Conservation (phyloP, 2,113 vertebrate genomes). For the Gambusia affinis region DNA sequence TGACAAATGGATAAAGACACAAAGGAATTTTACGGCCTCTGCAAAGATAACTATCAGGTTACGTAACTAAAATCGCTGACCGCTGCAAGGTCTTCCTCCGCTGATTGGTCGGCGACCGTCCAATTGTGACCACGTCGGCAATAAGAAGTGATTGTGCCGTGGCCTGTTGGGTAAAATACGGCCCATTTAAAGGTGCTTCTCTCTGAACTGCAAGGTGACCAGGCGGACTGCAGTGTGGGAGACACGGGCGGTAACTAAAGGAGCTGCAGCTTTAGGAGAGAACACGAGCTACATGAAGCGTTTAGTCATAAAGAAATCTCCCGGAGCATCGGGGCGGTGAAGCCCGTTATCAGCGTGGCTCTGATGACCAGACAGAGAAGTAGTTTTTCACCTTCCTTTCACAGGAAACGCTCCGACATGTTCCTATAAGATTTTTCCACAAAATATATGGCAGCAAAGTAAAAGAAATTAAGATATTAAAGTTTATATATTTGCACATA, state of each 20-base stretch:
- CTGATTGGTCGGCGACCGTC: slow-evolving; percentile 54
- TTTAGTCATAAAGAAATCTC: slow-evolving; percentile 50
- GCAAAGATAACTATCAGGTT: slow-evolving; percentile 39
- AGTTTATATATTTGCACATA: too few species aligned
- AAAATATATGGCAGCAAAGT: background rate
- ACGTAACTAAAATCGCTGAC: slow-evolving; percentile 46
- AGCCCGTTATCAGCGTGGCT: slow-evolving; percentile 25
- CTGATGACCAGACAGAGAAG: slow-evolving; percentile 11
- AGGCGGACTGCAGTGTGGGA: slow-evolving; percentile 35
- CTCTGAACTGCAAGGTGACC: slow-evolving; percentile 68
- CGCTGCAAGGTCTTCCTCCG: slow-evolving; percentile 52
- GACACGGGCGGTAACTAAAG: slow-evolving; percentile 25
- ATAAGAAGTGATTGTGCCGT: slow-evolving; percentile 55
- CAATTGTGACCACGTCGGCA: slow-evolving; percentile 50
- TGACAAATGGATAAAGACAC: slow-evolving; percentile 27
- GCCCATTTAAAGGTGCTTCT: slow-evolving; percentile 33
- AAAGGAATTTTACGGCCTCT: slow-evolving; percentile 24
- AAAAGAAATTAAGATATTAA: too few species aligned
- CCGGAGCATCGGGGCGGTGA: slow-evolving; percentile 16
- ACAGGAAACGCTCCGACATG: slow-evolving; percentile 18
- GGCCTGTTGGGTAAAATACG: slow-evolving; percentile 64
- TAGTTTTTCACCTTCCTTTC: background rate
- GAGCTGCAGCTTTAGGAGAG: slow-evolving; percentile 10
- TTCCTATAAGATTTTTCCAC: slow-evolving; percentile 18
- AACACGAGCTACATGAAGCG: slow-evolving; percentile 45